Conservation (phyloP, 2,888 invertebrate genomes). For the Slavum lentiscoides region DNA sequence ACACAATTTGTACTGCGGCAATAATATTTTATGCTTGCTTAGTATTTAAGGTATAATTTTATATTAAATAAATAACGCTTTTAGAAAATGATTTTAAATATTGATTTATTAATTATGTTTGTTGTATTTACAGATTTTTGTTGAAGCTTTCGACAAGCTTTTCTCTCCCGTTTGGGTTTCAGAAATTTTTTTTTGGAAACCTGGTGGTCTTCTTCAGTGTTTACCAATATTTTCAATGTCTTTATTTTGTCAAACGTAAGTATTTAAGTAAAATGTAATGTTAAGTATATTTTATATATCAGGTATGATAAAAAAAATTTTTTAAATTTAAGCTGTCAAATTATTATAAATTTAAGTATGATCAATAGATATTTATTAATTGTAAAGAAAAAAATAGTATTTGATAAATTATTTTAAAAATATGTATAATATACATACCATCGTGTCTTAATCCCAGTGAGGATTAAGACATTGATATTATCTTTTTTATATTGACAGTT, state of each 20-base stretch:
- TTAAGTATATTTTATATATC: neutral
- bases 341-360: too few relatives aligned
- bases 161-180: slow-evolving; percentile 74
- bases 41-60: slow-evolving; percentile 74
- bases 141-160: slow-evolving; percentile 77
- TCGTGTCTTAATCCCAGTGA: too few relatives aligned
- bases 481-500: too few relatives aligned
- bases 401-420: too few relatives aligned
- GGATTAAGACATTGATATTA: too few relatives aligned
- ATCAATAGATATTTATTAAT: too few relatives aligned
- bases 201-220: slow-evolving; percentile 84
- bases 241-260: slow-evolving; percentile 92
- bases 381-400: too few relatives aligned
- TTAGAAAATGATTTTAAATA: neutral
- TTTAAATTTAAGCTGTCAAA: too few relatives aligned
- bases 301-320: too few relatives aligned
- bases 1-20: slow-evolving; percentile 84
- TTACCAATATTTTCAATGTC: slow-evolving; percentile 97
- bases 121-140: slow-evolving; percentile 67
- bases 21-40: slow-evolving; percentile 89
- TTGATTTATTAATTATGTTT: slow-evolving; percentile 10
- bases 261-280: slow-evolving; percentile 54
- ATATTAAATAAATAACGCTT: neutral
- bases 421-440: too few relatives aligned
- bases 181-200: slow-evolving; percentile 77